phyloP scores from a whole-genome alignment of 2,888 invertebrate genomes.

The Cephalotes varians region DNA sequence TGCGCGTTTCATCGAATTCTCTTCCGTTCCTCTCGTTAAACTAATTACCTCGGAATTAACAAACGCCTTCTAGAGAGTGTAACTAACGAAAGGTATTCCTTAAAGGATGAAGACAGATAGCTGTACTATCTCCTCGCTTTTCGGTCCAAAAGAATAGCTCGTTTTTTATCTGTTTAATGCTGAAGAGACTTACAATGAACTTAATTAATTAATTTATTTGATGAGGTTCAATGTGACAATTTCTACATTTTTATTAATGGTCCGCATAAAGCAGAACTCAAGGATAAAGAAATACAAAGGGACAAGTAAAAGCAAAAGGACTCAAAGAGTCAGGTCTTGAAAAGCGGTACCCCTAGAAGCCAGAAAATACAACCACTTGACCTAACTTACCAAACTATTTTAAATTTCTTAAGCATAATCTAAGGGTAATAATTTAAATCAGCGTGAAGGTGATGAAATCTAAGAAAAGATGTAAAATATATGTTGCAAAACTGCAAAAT shows the following conservation, averaged over 20 bases:
- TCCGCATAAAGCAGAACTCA: not conserved
- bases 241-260: not conserved
- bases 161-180: not conserved
- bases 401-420: not conserved
- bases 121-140: conserved; percentile 2
- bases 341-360: not conserved
- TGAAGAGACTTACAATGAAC: not conserved
- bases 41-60: conserved; percentile 69
- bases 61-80: conserved; percentile 46
- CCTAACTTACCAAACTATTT: not conserved
- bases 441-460: not conserved
- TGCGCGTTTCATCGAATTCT: conserved; percentile 57
- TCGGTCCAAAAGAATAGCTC: not conserved
- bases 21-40: conserved; percentile 57
- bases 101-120: not conserved
- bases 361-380: not conserved
- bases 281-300: not conserved
- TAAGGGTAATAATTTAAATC: not conserved
- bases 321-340: not conserved
- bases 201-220: not conserved
- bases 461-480: not conserved
- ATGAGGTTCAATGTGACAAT: not conserved
- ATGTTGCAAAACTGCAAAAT: not conserved
- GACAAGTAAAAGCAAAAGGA: too few species aligned
- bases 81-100: conserved; percentile 45